Base-by-base conservation (phyloP, 2,888 invertebrate species). In the Raillietiella orientalis region DNA sequence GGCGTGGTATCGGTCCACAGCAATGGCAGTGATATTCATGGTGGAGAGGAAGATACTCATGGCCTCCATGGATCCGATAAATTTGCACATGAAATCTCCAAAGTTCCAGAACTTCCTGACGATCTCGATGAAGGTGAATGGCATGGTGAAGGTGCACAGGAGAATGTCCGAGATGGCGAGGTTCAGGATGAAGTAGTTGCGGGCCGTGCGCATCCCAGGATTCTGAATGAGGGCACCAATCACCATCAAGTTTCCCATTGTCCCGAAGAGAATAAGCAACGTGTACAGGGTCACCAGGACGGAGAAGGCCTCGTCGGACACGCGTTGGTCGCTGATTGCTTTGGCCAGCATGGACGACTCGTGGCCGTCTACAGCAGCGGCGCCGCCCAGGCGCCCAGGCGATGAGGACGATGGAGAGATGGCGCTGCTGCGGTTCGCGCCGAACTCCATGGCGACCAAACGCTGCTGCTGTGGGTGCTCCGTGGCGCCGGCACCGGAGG, bases 131-230 rank as follows among this genome's bases (percentile, higher is more conserved):
- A 84, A 50, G 6, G 82, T 82, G 27, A 79, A 55, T 2, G 82
- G 82, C 50, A 77, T 79, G 3, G 77, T 79, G 8, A 84, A 65
- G 31, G 74, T 58, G 45, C 82, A 82, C 22, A 84, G 55, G 13
- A 75, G 54, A 20, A 75, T 56, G 49, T 82, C 79, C 1, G 53
- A 52, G 13, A 53, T 43, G 3, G 82, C 82, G 38, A 84, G 50
- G 50, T 84, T 84, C 26, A 72, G 62, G 38, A 84, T 82, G 48
- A 82, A 77, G 50, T 82, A 67, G 50, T 84, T 75, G n/a, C 82
- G 49, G 0, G 77, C 72, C 9, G 77, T 82, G 21, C 79, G 52
- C 82, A 84, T 84, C 28, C 65, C 59, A 10, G 74, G 65, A 43
- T 79, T 82, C 31, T 71, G 54, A 9, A 70, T 58, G 26, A 84